phyloP scores from a whole-genome alignment of 2,888 invertebrate genomes.

The Incurvaria masculella region DNA sequence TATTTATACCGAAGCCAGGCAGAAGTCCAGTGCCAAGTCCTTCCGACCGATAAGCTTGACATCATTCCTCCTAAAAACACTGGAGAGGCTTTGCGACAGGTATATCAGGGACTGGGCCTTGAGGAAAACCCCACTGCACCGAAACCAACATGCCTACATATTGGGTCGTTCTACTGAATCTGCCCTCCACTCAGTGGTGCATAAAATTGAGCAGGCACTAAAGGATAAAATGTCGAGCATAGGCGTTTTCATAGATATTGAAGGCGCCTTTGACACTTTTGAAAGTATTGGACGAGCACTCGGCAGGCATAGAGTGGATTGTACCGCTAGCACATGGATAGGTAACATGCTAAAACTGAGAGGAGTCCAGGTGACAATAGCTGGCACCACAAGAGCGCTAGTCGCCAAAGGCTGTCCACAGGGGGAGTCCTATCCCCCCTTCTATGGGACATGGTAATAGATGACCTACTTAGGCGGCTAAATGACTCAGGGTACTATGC shows the following conservation, averaged over 20 bases:
- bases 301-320: neutral
- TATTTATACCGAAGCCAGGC: conserved; percentile 15
- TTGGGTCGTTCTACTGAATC: conserved; percentile 11
- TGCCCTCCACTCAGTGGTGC: neutral
- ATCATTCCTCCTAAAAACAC: conserved; percentile 16
- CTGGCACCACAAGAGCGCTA: neutral
- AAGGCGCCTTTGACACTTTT: neutral
- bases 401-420: neutral
- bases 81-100: conserved; percentile 17
- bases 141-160: conserved; percentile 15
- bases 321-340: neutral
- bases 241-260: neutral
- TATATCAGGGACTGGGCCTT: conserved; percentile 10
- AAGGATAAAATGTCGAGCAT: neutral
- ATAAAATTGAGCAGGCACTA: neutral
- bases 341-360: neutral
- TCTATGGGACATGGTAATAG: too few species aligned
- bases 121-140: conserved; percentile 4
- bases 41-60: conserved; percentile 17
- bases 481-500: too few species aligned
- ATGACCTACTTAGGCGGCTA: too few species aligned
- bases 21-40: conserved; percentile 5
- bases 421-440: too few species aligned
- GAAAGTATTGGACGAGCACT: neutral
- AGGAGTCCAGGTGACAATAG: neutral